Conservation (phyloP, 2,888 invertebrate genomes). For the Parthenolecanium corni region DNA sequence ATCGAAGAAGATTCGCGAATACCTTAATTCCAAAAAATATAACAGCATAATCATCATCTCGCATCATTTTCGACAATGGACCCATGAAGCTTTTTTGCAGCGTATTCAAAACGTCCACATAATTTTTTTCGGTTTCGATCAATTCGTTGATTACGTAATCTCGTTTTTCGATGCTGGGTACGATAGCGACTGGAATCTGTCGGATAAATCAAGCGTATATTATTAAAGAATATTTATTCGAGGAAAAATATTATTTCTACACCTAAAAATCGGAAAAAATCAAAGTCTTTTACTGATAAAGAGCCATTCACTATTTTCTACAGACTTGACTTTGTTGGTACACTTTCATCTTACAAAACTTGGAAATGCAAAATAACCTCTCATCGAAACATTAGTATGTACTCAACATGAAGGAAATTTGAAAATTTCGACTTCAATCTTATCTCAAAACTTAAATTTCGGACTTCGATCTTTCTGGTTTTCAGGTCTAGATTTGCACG, state of each 20-base stretch:
- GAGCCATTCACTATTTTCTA: slow-evolving; percentile 1
- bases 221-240: too few species aligned
- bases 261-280: background rate
- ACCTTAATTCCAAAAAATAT: slow-evolving; percentile 86
- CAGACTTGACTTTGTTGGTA: background rate
- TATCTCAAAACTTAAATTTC: too few species aligned
- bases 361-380: too few species aligned
- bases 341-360: too few species aligned
- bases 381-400: too few species aligned
- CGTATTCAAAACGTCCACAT: slow-evolving; percentile 83
- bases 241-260: background rate
- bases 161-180: slow-evolving; percentile 56
- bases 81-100: slow-evolving; percentile 66
- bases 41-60: slow-evolving; percentile 58
- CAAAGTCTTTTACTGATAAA: too few species aligned
- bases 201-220: too few species aligned
- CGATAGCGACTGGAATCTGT: slow-evolving; percentile 34
- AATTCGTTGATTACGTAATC: slow-evolving; percentile 89
- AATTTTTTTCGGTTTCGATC: slow-evolving; percentile 93
- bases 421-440: too few species aligned
- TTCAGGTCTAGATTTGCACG: too few species aligned
- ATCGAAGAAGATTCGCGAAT: too few species aligned
- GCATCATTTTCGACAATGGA: slow-evolving; percentile 59
- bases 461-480: too few species aligned
- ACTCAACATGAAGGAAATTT: too few species aligned